Evolutionary conservation across 2,888 invertebrate genomes (phyloP).

Genomic region (Dolichopus griseipennis): DNA sequence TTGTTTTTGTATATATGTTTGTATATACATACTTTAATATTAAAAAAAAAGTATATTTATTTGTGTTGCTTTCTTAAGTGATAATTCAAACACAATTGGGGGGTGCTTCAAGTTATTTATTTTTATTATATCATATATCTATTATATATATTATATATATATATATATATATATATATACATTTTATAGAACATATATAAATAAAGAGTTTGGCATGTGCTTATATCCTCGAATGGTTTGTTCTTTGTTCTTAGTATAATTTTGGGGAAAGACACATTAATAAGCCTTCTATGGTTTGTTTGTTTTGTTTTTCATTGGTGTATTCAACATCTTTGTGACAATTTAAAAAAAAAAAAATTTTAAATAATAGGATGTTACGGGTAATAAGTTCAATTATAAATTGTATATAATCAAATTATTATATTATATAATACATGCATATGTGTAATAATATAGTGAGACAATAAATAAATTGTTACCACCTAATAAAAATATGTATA

Average conservation of each 20-base stretch:
- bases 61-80: not conserved
- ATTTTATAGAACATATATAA: not conserved
- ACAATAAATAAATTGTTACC: too few species aligned
- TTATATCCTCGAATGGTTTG: not conserved
- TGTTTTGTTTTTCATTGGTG: not conserved
- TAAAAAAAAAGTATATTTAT: not conserved
- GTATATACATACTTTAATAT: too few species aligned
- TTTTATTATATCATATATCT: not conserved
- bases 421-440: too few species aligned
- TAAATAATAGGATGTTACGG: not conserved
- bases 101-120: not conserved
- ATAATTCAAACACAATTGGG: slow-evolving; percentile 6
- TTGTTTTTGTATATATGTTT: not conserved
- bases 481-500: too few species aligned
- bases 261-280: not conserved
- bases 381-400: not conserved
- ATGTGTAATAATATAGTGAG: too few species aligned
- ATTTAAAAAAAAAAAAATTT: too few species aligned
- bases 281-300: not conserved
- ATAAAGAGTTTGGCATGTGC: slow-evolving; percentile 1
- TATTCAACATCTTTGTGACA: too few species aligned
- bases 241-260: not conserved
- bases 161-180: not conserved
- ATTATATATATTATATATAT: not conserved
- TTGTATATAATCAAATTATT: too few species aligned